Base-by-base conservation (phyloP, 2,888 invertebrate species). In the Dasypolia templi region DNA sequence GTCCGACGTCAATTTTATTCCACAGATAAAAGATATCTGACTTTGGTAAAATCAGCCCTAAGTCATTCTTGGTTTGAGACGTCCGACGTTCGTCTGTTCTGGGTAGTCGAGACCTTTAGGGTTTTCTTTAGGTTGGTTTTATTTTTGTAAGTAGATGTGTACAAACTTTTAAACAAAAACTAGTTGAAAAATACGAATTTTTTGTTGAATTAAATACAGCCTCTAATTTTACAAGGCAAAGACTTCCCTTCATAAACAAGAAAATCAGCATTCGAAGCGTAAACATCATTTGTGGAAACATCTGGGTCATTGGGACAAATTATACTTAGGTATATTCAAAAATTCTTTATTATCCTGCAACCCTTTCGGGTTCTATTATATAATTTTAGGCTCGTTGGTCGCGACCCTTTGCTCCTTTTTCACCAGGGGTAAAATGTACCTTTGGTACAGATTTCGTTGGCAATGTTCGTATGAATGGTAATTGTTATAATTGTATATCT, bases 361-460 rank as follows among this genome's bases (percentile, higher is more conserved):
- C 56, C 62, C 56, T 62, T 71, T 62, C 7, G 26, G 71, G 26
- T 35, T 5, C 19, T 32, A 32, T 67, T 77, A 59, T 32, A 53
- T 61, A 32, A 69, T 69, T 69, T 75, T 61, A n/a, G 70, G 70
- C 26, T 61, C 39, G 53, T 69, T 61, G 42, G 14, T 53, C 11
- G 22, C 22, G 22, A 53, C 29, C 44, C 49, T 77, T 56, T 51
- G 32, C 39, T 26, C 49, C 39, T 73, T 49, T 49, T 46, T 17
- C 39, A 42, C 11, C 17, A 46, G 4, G 29, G n/a, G 26, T 22
- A 9, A 17, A 32, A 65, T 32, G 14, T 64, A 26, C 44, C 17
- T 65, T 14, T 7, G 29, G n/a, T 46, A 4, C 17, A 7, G 5
- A 12, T 51, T 49, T 75, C 11, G 26, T 51, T 42, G 11, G n/a